Evolutionary conservation across 2,113 vertebrate species (phyloP).

Genomic region (Urocolius indicus): DNA sequence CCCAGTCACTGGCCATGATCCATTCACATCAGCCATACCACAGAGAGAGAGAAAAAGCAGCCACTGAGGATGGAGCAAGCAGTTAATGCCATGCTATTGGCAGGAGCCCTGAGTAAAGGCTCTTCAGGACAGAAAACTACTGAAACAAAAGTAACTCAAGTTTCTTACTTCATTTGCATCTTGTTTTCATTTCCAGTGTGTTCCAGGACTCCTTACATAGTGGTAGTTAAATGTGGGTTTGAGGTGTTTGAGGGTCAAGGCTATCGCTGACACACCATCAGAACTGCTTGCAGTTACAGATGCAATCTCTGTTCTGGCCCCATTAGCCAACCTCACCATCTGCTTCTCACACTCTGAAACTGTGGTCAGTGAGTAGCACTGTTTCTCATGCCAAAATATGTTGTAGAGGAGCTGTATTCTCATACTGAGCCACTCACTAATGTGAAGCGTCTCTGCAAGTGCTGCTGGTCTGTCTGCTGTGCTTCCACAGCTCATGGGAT

Average conservation of each 20-base stretch:
- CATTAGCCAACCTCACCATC: background rate
- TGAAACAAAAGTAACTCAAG: background rate
- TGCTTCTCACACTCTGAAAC: background rate
- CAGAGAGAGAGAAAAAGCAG: background rate
- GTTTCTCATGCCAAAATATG: background rate
- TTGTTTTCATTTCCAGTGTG: background rate
- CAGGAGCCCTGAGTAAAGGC: background rate
- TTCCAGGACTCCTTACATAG: background rate
- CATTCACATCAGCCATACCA: background rate
- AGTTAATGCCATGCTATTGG: background rate
- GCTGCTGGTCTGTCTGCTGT: background rate
- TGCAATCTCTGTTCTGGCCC: background rate
- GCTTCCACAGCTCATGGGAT: background rate
- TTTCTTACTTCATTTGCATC: background rate
- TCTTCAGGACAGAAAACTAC: background rate
- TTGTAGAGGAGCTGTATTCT: background rate
- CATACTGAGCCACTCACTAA: background rate
- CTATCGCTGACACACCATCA: background rate
- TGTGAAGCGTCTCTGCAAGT: accelerated
- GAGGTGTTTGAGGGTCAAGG: background rate
- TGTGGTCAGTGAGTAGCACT: background rate
- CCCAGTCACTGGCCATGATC: background rate
- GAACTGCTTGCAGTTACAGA: background rate
- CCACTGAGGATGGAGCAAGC: background rate
- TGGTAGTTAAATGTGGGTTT: background rate